A percentile compares a stretch with the other conserved stretches of the same genome.
Evolutionary conservation across 2,797 vertebrate species (phyloP).

Genomic region (Enteromius unitaeniatus): DNA sequence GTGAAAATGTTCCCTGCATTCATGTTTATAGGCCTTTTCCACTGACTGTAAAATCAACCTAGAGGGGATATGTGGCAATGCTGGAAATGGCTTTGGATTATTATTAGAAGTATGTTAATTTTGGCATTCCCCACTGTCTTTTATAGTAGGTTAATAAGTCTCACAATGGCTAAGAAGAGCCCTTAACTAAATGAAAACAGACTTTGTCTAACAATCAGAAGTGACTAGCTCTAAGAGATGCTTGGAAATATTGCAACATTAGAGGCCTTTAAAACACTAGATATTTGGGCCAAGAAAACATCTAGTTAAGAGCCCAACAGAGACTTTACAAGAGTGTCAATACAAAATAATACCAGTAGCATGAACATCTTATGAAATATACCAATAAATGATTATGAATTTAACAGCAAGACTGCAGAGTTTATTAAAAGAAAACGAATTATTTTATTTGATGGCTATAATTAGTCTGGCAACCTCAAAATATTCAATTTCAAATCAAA

Average conservation of each 20-base stretch:
- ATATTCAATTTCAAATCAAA: too few relatives aligned
- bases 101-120: conserved; percentile 59
- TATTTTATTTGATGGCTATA: too few relatives aligned
- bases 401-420: too few relatives aligned
- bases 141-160: conserved; percentile 70
- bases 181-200: conserved; percentile 68
- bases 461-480: too few relatives aligned
- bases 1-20: conserved; percentile 41
- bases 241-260: conserved; percentile 58
- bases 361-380: not conserved
- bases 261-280: conserved; percentile 26
- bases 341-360: not conserved
- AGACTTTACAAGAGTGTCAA: not conserved
- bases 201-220: conserved; percentile 63
- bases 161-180: conserved; percentile 57
- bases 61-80: conserved; percentile 62
- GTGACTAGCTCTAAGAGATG: conserved; percentile 57
- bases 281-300: conserved; percentile 35
- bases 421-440: too few relatives aligned
- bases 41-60: conserved; percentile 67
- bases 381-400: not conserved
- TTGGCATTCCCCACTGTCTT: conserved; percentile 71
- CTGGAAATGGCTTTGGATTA: conserved; percentile 57
- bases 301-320: not conserved
- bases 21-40: conserved; percentile 63